Evolutionary conservation across 1,140 invertebrate species (phyloP).

Genomic region (Dinoponera quadriceps): DNA sequence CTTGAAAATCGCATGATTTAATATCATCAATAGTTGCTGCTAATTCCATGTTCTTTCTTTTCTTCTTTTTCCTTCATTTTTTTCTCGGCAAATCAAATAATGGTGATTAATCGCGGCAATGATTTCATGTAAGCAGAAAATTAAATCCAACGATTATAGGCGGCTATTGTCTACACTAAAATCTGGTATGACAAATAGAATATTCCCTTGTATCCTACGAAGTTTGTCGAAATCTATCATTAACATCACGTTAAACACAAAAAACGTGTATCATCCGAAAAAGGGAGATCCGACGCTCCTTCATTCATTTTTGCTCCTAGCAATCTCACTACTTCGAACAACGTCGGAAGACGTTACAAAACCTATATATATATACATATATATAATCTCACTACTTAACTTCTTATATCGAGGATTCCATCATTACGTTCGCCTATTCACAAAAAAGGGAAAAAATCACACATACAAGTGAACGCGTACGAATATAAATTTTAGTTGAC

Average conservation of each 20-base stretch:
- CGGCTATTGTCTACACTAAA: neutral
- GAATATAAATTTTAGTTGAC: conserved; percentile 9
- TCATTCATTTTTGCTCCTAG: conserved; percentile 1
- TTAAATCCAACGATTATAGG: conserved; percentile 22
- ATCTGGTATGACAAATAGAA: conserved; percentile 29
- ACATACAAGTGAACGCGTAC: neutral
- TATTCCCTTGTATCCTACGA: neutral
- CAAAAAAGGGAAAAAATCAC: too few relatives aligned
- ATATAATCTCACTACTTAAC: conserved; percentile 33
- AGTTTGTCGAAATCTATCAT: conserved; percentile 6
- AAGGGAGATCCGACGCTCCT: conserved; percentile 13
- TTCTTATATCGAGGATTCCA: conserved; percentile 9
- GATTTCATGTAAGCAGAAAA: conserved; percentile 37
- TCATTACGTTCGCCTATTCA: neutral
- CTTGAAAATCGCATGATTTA: neutral
- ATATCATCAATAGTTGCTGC: neutral
- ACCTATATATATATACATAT: too few relatives aligned
- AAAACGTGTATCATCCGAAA: conserved; percentile 33
- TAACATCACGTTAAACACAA: conserved; percentile 1
- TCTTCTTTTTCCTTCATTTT: neutral
- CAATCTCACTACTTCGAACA: conserved; percentile 20
- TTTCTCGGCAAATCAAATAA: neutral
- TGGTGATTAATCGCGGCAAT: conserved; percentile 34
- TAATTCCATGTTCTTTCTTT: neutral
- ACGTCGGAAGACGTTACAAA: too few relatives aligned